Base-by-base conservation (phyloP, 2,113 vertebrate genomes). In the Ailurus styani region DNA sequence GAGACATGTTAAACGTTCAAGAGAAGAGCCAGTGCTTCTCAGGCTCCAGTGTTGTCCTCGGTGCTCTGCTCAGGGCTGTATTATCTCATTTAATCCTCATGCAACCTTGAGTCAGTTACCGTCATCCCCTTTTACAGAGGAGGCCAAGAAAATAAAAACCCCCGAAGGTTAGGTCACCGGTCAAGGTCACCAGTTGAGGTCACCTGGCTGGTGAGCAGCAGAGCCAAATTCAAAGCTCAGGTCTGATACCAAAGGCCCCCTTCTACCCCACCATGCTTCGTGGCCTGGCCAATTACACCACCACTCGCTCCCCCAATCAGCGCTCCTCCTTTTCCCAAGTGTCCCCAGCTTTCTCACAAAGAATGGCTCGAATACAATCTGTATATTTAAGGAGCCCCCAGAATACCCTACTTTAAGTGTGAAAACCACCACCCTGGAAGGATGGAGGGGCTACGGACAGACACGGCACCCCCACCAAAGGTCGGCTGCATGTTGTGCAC, bases 401-500 rank as follows among this genome's bases (percentile, higher is more conserved):
- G 64, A 54, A 87, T 54, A 54, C 7, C 45, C 52, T 17, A 29
- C 42, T 92, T 45, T n/a, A 70, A 79, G 40, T 23, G 5, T 52
- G n/a, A 70, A 42, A 50, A 37, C 29, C 27, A n/a, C 40, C 50
- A 34, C 31, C 31, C 50, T 15, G 17, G 91, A 45, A 78, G 31
- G 47, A 45, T 8, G 15, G 17, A 18, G n/a, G 47, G 47, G 37
- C n/a, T 31, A 5, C 2, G 6, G 70, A 42, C 20, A 70, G 40
- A 96, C 50, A 60, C 7, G 62, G 42, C 31, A n/a, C 1, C 52
- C 70, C 29, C n/a, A 34, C 29, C 72, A 34, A 66, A 81, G 3
- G 34, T 52, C 2, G 4, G 42, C 60, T 11, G 14, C 1, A 5
- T 7, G 40, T 2, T 42, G 3, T 29, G 15, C 5, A 1, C n/a